phyloP scores from a whole-genome alignment of 2,113 vertebrate species.

The Stegostoma tigrinum region DNA sequence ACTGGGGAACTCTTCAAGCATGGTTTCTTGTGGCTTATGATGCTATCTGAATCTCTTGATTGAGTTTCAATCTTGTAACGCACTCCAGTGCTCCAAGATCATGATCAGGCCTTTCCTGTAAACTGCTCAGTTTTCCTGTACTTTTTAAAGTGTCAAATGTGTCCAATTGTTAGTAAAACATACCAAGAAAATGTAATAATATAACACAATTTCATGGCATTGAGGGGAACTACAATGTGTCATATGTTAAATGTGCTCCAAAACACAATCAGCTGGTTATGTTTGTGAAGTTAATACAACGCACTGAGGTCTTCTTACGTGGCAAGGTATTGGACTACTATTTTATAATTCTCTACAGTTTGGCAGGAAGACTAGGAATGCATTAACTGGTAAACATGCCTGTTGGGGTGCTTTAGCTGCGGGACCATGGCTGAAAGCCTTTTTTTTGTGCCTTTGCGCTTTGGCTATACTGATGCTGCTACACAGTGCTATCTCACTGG shows the following conservation, averaged over 20 bases:
- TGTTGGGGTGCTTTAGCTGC: not conserved
- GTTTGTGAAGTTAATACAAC: not conserved
- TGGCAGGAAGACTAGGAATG: not conserved
- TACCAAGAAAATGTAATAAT: not conserved
- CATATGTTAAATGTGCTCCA: not conserved
- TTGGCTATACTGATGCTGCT: too few species aligned
- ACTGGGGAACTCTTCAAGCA: not conserved
- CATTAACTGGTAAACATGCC: not conserved
- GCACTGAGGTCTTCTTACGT: not conserved
- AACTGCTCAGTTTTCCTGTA: not conserved
- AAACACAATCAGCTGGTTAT: not conserved
- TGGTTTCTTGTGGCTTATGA: not conserved
- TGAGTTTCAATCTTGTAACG: constrained; percentile 27
- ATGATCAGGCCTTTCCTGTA: constrained; percentile 9
- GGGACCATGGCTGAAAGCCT: not conserved
- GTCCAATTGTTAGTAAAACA: not conserved
- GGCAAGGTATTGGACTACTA: not conserved
- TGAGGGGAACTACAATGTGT: not conserved
- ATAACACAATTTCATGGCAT: not conserved
- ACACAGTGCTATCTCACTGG: too few species aligned
- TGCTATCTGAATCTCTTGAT: constrained; percentile 26
- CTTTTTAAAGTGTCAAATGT: not conserved
- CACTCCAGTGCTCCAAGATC: not conserved
- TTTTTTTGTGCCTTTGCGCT: too few species aligned
- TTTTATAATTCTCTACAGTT: not conserved